Evolutionary conservation across 1,140 invertebrate genomes (phyloP), one percentile per base, ranked within the genome.

Genomic region (Physella acuta): DNA sequence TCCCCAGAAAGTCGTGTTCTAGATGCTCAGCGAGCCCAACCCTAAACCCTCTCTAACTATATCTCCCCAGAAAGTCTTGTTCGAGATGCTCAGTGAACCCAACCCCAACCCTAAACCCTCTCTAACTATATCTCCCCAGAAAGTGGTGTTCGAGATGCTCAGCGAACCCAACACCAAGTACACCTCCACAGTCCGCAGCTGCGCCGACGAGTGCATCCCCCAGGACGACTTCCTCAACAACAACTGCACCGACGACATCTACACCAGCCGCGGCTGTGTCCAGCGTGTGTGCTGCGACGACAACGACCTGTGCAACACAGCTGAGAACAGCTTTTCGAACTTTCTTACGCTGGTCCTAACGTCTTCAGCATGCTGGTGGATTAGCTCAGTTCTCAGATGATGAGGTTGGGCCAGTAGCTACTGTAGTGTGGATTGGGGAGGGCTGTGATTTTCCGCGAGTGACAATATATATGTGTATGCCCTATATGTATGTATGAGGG

Each of bases 61-160:
- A 31, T 31, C 8, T 8, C 44, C n/a, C 16, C 8, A 30, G 24
- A 8, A 55, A 14, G 24, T 24, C 28, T 24, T 24, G 20, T 30
- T 30, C 8, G 28, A 14, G 20, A 24, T 55, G 11, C 11, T 55
- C 8, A 8, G 28, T 20, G 8, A 14, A 5, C 5, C 24, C 5
- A 14, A 24, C 8, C 24, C 24, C 53, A 55, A 14, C 8, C 8
- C 20, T 55, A 8, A 14, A 14, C 24, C 5, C 53, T 55, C 24
- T 55, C 20, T 11, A 8, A 24, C 53, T 5, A 30, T 24, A 31
- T 31, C 8, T 8, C 44, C n/a, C 16, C 76, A 80, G 79, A 80
- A 79, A 71, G 78, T 79, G 1, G 65, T 70, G 34, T 79, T 78
- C 56, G 72, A 76, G 63, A 80, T 80, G 78, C 58, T 72, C 28